Evolutionary conservation across 2,888 invertebrate genomes (phyloP).

Genomic region (Crioceris asparagi): DNA sequence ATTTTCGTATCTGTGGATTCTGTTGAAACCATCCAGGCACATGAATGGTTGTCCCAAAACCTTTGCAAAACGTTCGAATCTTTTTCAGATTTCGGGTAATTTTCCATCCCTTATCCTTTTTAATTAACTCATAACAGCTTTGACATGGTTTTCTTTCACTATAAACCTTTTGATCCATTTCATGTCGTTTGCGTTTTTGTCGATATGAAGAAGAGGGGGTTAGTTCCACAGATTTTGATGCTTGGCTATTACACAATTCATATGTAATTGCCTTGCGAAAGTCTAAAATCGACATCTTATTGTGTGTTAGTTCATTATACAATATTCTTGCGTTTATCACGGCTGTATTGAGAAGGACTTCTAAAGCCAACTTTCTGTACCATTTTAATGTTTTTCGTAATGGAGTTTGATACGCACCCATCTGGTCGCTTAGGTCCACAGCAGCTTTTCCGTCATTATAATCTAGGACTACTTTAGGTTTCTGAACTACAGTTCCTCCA

Average conservation of each 20-base stretch:
- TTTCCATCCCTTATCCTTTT: background rate
- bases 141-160: background rate
- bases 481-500: background rate
- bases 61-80: constrained; percentile 1
- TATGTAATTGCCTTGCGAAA: background rate
- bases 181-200: background rate
- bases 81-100: background rate
- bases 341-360: background rate
- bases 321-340: background rate
- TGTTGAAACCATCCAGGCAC: background rate
- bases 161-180: constrained; percentile 1
- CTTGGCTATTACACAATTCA: background rate
- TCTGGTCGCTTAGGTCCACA: background rate
- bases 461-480: background rate
- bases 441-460: background rate
- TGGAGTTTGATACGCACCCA: constrained; percentile 3
- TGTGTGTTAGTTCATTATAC: constrained; percentile 1
- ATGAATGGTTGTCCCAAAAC: background rate
- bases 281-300: background rate
- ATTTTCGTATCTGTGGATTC: no score
- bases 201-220: background rate
- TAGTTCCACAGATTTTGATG: background rate
- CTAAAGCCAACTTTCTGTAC: constrained; percentile 1
- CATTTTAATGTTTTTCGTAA: background rate
- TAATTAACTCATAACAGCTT: background rate